Evolutionary conservation across 2,888 invertebrate species (phyloP).

Genomic region (Cephus spinipes): DNA sequence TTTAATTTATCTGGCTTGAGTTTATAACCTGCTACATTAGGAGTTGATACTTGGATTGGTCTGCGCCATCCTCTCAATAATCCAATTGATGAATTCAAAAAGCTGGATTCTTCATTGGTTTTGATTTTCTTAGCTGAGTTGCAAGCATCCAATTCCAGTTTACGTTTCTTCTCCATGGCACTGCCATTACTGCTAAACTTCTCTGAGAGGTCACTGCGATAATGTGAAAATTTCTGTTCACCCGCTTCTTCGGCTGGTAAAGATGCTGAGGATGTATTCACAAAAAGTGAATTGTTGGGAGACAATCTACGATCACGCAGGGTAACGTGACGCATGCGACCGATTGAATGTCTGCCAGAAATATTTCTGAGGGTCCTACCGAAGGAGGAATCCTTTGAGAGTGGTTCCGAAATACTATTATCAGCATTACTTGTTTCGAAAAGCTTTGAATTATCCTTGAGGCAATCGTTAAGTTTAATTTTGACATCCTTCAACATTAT

Average conservation of each 20-base stretch:
- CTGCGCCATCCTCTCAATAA: slow-evolving; percentile 47
- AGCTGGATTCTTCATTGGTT: slow-evolving; percentile 39
- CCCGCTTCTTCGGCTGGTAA: slow-evolving; percentile 37
- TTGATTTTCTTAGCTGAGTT: slow-evolving; percentile 48
- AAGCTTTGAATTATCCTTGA: slow-evolving; percentile 43
- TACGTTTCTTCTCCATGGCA: slow-evolving; percentile 51
- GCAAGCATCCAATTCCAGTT: slow-evolving; percentile 35
- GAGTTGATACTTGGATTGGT: slow-evolving; percentile 54
- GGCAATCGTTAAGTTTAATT: slow-evolving; percentile 57
- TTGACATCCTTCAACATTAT: slow-evolving; percentile 57
- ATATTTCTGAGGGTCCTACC: slow-evolving; percentile 59
- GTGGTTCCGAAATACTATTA: slow-evolving; percentile 10
- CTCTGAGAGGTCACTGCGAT: slow-evolving; percentile 38
- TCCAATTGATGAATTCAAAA: slow-evolving; percentile 51
- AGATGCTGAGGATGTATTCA: slow-evolving; percentile 55
- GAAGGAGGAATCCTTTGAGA: slow-evolving; percentile 50
- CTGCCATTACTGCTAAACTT: slow-evolving; percentile 42
- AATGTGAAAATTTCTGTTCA: slow-evolving; percentile 44
- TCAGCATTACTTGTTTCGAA: slow-evolving; percentile 13
- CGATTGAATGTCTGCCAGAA: slow-evolving; percentile 56
- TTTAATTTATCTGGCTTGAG: slow-evolving; percentile 42
- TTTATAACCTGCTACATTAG: slow-evolving; percentile 42
- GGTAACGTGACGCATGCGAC: slow-evolving; percentile 53
- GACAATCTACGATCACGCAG: slow-evolving; percentile 53
- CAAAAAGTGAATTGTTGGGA: slow-evolving; percentile 60